phyloP scores from a whole-genome alignment of 1,140 invertebrate genomes.

The Drosophila persimilis region DNA sequence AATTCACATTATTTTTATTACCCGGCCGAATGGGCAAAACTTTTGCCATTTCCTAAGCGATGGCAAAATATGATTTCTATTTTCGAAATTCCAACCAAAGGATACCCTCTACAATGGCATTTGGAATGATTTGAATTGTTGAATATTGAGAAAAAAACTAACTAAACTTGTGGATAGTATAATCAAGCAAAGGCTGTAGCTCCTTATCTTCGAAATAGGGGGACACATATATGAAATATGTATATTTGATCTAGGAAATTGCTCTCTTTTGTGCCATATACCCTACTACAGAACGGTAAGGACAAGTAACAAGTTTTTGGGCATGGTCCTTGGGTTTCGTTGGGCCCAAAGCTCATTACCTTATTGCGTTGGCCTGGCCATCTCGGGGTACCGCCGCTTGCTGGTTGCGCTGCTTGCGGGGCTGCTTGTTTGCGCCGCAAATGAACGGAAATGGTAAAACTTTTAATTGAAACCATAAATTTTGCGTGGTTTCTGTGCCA shows the following conservation, averaged over 20 bases:
- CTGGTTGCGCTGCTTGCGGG: slow-evolving; percentile 16
- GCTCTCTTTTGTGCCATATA: too few relatives aligned
- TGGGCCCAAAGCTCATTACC: slow-evolving; percentile 54
- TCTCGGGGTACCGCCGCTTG: slow-evolving; percentile 15
- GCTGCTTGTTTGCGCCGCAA: slow-evolving; percentile 69
- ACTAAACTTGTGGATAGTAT: too few relatives aligned
- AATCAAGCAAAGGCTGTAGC: too few relatives aligned
- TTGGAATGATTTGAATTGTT: too few relatives aligned
- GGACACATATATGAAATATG: too few relatives aligned
- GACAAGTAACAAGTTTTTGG: slow-evolving; percentile 49
- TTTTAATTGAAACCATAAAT: slow-evolving; percentile 82
- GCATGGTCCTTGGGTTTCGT: slow-evolving; percentile 28
- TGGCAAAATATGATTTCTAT: slow-evolving; percentile 5
- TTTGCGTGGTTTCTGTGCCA: slow-evolving; percentile 66
- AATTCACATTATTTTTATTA: slow-evolving; percentile 78
- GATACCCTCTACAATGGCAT: too few relatives aligned
- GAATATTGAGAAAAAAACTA: too few relatives aligned
- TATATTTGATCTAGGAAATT: too few relatives aligned
- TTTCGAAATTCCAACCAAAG: too few relatives aligned
- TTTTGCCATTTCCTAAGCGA: slow-evolving; percentile 71
- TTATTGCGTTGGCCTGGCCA: slow-evolving; percentile 55
- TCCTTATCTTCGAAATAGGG: too few relatives aligned
- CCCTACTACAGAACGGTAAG: not conserved
- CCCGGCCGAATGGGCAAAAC: slow-evolving; percentile 67
- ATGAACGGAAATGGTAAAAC: slow-evolving; percentile 80